A percentile compares a stretch with the other conserved stretches of the same genome.
Conservation (phyloP, 92 coral and sea anemone species). For the Meandrina meandrites region DNA sequence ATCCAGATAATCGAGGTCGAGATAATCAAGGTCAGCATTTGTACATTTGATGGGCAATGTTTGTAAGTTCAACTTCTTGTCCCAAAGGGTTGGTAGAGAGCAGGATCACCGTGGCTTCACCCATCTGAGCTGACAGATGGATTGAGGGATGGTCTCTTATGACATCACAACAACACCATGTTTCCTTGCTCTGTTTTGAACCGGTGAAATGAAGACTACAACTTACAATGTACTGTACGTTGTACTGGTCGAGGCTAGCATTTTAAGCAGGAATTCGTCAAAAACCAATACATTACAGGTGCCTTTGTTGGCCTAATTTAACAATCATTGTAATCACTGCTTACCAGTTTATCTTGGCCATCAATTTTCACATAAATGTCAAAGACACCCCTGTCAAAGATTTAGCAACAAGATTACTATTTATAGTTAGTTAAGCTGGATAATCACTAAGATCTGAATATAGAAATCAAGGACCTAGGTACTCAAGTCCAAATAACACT, state of each 20-base stretch:
- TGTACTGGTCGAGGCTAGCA: too few relatives aligned
- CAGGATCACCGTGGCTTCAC: not conserved
- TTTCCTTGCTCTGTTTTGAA: too few relatives aligned
- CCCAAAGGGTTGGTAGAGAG: not conserved
- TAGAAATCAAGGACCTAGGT: too few relatives aligned
- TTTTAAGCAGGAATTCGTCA: not conserved
- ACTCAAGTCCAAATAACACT: too few relatives aligned
- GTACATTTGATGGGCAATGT: too few relatives aligned
- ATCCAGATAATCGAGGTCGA: too few relatives aligned
- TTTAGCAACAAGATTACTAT: not conserved
- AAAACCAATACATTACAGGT: not conserved
- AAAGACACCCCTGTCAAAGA: slow-evolving; percentile 78
- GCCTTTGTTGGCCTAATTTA: not conserved
- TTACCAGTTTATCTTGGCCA: slow-evolving; percentile 89
- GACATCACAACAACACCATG: not conserved
- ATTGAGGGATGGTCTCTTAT: too few relatives aligned
- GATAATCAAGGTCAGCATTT: too few relatives aligned
- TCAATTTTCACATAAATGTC: slow-evolving; percentile 97
- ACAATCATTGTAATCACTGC: not conserved
- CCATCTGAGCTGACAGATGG: not conserved
- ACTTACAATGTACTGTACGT: too few relatives aligned
- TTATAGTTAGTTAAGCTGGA: not conserved
- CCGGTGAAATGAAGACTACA: not conserved
- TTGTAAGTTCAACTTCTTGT: too few relatives aligned
- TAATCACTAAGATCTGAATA: not conserved